Percentiles rank a stretch among this genome's conserved stretches.
Evolutionary conservation across 2,797 vertebrate species (phyloP).

Genomic region (Oophaga sylvatica): DNA sequence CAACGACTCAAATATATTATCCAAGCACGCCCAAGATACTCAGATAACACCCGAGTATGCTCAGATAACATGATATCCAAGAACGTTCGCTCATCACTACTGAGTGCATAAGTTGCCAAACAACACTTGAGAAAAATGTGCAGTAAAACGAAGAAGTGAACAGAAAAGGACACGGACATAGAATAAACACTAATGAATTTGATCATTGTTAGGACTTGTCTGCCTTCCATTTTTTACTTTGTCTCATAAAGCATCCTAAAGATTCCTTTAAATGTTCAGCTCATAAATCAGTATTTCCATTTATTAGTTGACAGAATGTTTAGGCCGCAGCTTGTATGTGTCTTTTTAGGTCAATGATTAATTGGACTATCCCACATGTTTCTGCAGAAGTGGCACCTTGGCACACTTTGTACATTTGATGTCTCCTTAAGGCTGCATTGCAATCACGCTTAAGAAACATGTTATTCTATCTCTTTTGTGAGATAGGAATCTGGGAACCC

Average conservation of each 20-base stretch:
- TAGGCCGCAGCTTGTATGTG: background rate
- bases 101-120: background rate
- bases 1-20: too few relatives aligned
- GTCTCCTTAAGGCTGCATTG: slow-evolving; percentile 38
- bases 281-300: background rate
- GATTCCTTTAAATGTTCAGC: slow-evolving; percentile 1
- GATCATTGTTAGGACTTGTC: background rate
- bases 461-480: slow-evolving; percentile 49
- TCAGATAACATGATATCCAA: too few relatives aligned
- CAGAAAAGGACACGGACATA: background rate
- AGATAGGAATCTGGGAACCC: slow-evolving; percentile 42
- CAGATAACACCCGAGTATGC: too few relatives aligned
- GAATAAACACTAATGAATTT: background rate
- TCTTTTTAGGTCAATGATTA: slow-evolving; percentile 23
- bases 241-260: background rate
- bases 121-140: background rate
- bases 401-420: slow-evolving; percentile 36
- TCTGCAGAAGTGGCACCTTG: slow-evolving; percentile 26
- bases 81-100: too few relatives aligned
- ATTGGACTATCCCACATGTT: slow-evolving; percentile 32
- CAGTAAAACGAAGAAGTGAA: background rate
- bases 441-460: slow-evolving; percentile 35
- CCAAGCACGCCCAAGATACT: too few relatives aligned
- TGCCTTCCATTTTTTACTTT: background rate
- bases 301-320: background rate